Evolutionary conservation across 2,888 invertebrate genomes (phyloP).

Genomic region (Halictus quadricinctus): DNA sequence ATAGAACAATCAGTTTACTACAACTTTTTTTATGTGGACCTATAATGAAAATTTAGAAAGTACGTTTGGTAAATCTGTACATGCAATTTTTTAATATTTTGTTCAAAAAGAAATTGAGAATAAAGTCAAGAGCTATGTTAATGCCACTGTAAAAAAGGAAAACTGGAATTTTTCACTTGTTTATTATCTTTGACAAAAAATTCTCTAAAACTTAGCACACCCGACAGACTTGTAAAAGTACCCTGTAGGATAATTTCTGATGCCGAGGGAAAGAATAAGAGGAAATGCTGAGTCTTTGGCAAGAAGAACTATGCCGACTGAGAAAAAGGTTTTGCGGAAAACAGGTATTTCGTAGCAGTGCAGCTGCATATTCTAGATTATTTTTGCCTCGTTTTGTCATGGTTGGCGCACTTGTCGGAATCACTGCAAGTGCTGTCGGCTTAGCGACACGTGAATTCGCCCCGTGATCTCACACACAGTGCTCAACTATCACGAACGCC

Average conservation of each 20-base stretch:
- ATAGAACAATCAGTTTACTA: no score
- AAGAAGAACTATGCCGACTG: neutral
- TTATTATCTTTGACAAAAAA: neutral
- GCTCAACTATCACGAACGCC: slow-evolving; percentile 33
- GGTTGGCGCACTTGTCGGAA: slow-evolving; percentile 42
- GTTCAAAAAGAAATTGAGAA: no score
- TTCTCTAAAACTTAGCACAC: neutral
- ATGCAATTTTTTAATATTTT: no score
- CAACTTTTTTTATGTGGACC: no score
- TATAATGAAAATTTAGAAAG: no score
- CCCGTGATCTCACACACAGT: slow-evolving; percentile 19
- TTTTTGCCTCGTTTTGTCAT: slow-evolving; percentile 21
- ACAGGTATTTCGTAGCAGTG: slow-evolving; percentile 4
- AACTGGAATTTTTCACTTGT: neutral
- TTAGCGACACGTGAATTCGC: slow-evolving; percentile 47
- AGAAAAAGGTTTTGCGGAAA: neutral
- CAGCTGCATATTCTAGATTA: slow-evolving; percentile 7
- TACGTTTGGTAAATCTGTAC: no score
- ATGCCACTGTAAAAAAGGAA: no score
- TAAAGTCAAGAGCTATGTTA: no score
- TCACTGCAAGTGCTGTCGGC: slow-evolving; percentile 45
- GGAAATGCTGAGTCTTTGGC: neutral
- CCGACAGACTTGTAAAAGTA: neutral
- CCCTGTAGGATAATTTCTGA: neutral
- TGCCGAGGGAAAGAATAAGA: neutral